phyloP scores from a whole-genome alignment of 2,797 vertebrate genomes.

The Acrossocheilus wenchowensis region DNA sequence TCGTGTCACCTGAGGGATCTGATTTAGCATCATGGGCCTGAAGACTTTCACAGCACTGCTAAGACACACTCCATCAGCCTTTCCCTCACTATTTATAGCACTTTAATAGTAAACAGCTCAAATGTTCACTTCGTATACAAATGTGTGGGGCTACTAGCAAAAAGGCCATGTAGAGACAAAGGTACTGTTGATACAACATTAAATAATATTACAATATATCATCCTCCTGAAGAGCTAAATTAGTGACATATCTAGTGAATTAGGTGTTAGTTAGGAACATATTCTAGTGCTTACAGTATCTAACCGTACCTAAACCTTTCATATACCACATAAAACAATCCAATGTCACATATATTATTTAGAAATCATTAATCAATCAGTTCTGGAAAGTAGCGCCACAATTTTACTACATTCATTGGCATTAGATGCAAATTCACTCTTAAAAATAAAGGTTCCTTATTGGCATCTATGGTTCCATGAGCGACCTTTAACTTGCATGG shows the following conservation, averaged over 20 bases:
- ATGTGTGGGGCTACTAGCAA: slow-evolving; percentile 1
- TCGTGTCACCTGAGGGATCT: neutral
- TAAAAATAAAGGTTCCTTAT: neutral
- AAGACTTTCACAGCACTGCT: slow-evolving; percentile 16
- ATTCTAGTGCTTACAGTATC: neutral
- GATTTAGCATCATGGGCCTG: slow-evolving; percentile 13
- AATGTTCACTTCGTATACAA: slow-evolving; percentile 10
- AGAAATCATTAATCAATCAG: neutral
- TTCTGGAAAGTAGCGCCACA: neutral
- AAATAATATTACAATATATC: slow-evolving; percentile 1
- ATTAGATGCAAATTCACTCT: neutral
- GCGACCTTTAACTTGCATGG: neutral
- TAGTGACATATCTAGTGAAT: slow-evolving; percentile 19
- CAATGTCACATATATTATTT: neutral
- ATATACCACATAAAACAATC: neutral
- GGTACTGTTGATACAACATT: slow-evolving; percentile 1
- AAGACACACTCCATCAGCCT: slow-evolving; percentile 12
- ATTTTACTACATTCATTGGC: neutral
- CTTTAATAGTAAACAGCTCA: slow-evolving; percentile 27
- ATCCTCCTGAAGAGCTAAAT: slow-evolving; percentile 8
- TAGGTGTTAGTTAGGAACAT: slow-evolving; percentile 2
- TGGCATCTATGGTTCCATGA: neutral
- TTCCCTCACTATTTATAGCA: slow-evolving; percentile 24
- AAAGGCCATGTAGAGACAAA: neutral
- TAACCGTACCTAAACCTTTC: neutral